Percentiles rank a stretch among this genome's conserved stretches.
phyloP scores from a whole-genome alignment of 2,888 invertebrate genomes.

The Aspidapion aeneum region DNA sequence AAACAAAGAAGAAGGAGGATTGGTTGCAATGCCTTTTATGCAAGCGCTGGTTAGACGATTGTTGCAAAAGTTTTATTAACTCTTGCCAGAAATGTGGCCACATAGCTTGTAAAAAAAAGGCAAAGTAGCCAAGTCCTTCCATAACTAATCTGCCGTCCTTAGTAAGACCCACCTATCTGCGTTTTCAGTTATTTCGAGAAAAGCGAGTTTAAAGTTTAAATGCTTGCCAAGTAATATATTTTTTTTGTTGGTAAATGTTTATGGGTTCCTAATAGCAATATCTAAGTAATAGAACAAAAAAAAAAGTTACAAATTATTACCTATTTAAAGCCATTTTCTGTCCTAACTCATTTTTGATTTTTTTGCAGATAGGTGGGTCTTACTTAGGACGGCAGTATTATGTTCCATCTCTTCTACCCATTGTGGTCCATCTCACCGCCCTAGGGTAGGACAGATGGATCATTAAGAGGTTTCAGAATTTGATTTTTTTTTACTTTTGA shows the following conservation, averaged over 20 bases:
- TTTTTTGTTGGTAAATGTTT: too few species aligned
- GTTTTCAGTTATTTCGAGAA: too few species aligned
- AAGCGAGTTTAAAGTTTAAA: too few species aligned
- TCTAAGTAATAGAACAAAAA: too few species aligned
- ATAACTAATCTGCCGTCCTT: too few species aligned
- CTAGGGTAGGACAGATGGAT: conserved; percentile 1
- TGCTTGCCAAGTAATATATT: too few species aligned
- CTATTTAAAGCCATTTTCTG: too few species aligned
- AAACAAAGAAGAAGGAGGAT: conserved; percentile 23
- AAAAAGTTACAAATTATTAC: too few species aligned
- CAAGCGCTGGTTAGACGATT: conserved; percentile 24
- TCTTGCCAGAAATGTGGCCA: conserved; percentile 19
- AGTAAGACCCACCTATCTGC: too few species aligned
- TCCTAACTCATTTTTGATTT: neutral
- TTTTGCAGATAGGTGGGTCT: neutral
- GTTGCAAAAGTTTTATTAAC: conserved; percentile 22
- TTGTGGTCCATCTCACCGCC: conserved; percentile 3
- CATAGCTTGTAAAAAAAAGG: conserved; percentile 6
- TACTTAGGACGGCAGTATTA: neutral
- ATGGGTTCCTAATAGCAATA: too few species aligned
- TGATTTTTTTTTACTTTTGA: neutral
- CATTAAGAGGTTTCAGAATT: neutral
- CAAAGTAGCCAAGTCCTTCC: neutral
- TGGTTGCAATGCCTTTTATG: conserved; percentile 24
- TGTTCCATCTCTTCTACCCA: neutral